These are phyloP conservation scores for Pseudopodoces humilis DNA, from an alignment of 2,113 vertebrate genomes.

Conservation along the genomic window DNA sequence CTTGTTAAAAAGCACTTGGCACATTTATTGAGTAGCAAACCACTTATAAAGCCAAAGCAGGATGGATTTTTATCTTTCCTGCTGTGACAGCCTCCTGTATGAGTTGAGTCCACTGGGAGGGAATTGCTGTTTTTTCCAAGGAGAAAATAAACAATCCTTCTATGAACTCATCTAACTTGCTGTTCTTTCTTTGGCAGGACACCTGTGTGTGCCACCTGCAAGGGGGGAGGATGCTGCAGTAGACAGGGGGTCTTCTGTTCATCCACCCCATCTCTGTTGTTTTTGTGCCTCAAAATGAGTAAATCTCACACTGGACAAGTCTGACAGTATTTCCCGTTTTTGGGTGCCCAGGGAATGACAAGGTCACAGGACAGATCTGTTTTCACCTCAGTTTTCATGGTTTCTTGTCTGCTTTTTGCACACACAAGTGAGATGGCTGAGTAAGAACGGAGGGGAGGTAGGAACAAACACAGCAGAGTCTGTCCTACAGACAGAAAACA, in stretches of 20 bases:
- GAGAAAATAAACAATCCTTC: neutral
- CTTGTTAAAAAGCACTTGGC: neutral
- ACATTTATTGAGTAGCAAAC: neutral
- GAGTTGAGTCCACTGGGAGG: neutral
- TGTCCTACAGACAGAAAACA: neutral
- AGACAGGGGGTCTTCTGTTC: fast-evolving
- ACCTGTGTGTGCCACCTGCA: too few relatives aligned
- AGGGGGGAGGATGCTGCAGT: neutral
- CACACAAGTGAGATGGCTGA: neutral
- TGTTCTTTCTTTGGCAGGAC: neutral
- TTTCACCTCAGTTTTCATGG: neutral
- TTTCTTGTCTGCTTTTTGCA: neutral
- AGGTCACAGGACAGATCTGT: neutral
- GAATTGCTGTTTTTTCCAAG: neutral
- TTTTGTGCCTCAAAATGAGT: neutral
- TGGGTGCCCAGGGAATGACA: neutral
- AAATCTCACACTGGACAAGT: neutral
- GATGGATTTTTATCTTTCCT: neutral
- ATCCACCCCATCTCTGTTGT: neutral
- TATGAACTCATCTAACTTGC: neutral
- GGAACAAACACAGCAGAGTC: neutral
- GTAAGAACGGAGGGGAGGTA: fast-evolving
- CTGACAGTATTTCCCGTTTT: neutral
- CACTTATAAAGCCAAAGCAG: neutral
- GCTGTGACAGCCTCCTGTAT: neutral